phyloP scores from a whole-genome alignment of 2,113 vertebrate species.

The Callorhinus ursinus region DNA sequence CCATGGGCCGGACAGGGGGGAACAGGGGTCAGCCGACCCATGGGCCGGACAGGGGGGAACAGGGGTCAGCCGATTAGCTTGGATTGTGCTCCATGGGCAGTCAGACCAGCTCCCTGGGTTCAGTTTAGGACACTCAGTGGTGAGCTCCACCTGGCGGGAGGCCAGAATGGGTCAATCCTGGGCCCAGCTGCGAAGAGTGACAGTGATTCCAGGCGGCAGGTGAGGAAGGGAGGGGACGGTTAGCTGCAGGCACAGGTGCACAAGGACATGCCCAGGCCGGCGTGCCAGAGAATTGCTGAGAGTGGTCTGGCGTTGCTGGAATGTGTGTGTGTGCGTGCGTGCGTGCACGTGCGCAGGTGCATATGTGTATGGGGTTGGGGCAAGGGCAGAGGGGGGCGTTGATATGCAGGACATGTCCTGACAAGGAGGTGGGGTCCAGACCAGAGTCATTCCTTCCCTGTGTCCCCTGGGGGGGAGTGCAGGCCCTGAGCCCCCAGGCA shows the following conservation, averaged over 20 bases:
- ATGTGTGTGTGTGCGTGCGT: background rate
- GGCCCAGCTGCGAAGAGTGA: rapidly evolving
- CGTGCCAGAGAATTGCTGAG: background rate
- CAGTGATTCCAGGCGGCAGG: rapidly evolving
- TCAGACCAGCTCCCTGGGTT: background rate
- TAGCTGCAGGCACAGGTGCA: background rate
- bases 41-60: too few relatives aligned
- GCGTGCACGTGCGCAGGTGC: too few relatives aligned
- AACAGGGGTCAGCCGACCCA: too few relatives aligned
- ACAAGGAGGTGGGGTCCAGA: background rate
- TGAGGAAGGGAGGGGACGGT: rapidly evolving
- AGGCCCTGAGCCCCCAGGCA: background rate
- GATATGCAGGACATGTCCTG: background rate
- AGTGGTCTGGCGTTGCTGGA: too few relatives aligned
- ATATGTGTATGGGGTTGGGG: background rate
- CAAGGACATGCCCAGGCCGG: rapidly evolving
- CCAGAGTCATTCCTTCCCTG: background rate
- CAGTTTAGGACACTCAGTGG: rapidly evolving
- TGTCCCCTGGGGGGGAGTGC: background rate
- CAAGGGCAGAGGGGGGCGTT: background rate
- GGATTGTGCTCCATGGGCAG: background rate
- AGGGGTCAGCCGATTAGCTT: background rate
- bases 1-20: too few relatives aligned
- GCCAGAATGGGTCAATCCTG: background rate
- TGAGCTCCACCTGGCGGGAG: background rate